phyloP scores from a whole-genome alignment of 1,140 invertebrate genomes.

The Drosophila paulistorum region DNA sequence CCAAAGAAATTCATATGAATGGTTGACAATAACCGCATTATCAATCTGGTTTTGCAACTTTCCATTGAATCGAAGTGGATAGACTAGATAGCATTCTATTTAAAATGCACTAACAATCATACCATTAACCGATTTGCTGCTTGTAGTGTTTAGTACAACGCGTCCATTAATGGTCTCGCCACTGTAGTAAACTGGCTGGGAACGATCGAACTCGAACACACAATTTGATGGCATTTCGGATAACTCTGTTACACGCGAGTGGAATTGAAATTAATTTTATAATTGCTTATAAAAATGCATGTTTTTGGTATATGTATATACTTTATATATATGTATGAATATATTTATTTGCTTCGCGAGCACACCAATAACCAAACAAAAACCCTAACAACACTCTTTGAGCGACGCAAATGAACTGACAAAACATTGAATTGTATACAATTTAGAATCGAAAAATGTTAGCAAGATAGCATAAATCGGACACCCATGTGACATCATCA shows the following conservation, averaged over 20 bases:
- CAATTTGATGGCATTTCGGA: slow-evolving; percentile 54
- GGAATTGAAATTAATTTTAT: background rate
- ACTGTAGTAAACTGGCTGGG: slow-evolving; percentile 55
- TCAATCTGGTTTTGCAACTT: background rate
- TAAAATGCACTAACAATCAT: slow-evolving; percentile 2
- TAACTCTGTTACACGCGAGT: background rate
- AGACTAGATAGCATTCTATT: background rate
- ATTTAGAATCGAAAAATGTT: slow-evolving; percentile 13
- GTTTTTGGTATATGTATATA: background rate
- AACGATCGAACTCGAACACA: slow-evolving; percentile 58
- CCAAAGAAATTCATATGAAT: background rate
- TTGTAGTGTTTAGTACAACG: slow-evolving; percentile 40
- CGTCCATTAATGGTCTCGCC: slow-evolving; percentile 62
- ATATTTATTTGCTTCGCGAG: no score
- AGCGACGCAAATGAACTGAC: background rate
- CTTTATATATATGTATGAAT: no score
- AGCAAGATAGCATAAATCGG: background rate
- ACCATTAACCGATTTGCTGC: slow-evolving; percentile 57
- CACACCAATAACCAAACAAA: background rate
- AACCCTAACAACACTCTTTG: background rate
- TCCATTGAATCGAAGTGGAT: background rate
- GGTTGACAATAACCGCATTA: background rate
- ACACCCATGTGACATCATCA: slow-evolving; percentile 45
- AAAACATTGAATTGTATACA: background rate
- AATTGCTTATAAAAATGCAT: background rate